Evolutionary conservation across 2,888 invertebrate species (phyloP), one percentile per base, ranked within the genome.

Genomic region (Ochropleura plecta): DNA sequence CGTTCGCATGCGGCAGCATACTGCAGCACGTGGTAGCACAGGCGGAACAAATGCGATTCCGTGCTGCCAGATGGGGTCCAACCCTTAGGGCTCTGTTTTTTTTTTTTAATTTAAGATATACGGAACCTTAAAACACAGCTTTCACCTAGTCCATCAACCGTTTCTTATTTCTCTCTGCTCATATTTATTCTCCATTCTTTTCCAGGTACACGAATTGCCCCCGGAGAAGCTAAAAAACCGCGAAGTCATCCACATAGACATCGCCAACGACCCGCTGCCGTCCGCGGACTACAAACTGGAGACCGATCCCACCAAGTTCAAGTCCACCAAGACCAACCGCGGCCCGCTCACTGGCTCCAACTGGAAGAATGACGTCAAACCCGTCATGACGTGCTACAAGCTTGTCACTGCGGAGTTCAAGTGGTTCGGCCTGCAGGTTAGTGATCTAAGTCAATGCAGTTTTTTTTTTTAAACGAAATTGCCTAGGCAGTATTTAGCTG

Each of bases 331-430:
- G 97, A 99, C 99, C 20, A 99, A 98, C 20, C 97, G 99, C 90
- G 99, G 99, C 12, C 99, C 99, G 57, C 97, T 99, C 74, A 94
- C 96, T 80, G 98, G 98, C 0, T 97, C 97, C 86, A 97, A 98
- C 84, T 99, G 99, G 99, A 98, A 98, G 95, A 97, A 97, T 75
- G 97, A 97, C 59, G 97, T 97, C 64, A 96, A 98, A 71, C 99
- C 99, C 30, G 98, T 99, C 80, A 99, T 99, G 99, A 99, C 99
- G 70, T 99, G 99, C 94, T 99, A 99, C 96, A 99, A 99, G 96
- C 97, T 99, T 87, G 99, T 99, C 89, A 99, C 99, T 53, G 98
- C 98, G 82, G 99, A 99, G 97, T 99, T 99, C 97, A 99, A 99
- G 97, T 99, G 99, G 99, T 99, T 99, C 92, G 99, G 99, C 73